Evolutionary conservation across 2,888 invertebrate species (phyloP).

Genomic region (Nemapogon koenigi): DNA sequence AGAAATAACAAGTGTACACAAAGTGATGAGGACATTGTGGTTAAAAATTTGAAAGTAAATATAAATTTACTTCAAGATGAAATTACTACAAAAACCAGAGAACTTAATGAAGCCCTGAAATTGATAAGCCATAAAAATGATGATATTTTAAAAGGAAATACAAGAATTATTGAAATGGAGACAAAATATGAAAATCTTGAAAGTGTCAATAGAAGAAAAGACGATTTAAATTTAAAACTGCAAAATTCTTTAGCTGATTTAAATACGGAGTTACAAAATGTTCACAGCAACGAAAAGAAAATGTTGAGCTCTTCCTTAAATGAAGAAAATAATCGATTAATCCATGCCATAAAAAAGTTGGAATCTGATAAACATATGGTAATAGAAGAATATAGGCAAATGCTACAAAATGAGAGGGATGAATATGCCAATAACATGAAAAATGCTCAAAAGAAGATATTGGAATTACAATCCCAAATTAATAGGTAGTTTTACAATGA

Average conservation of each 20-base stretch:
- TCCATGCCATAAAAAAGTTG: constrained; percentile 38
- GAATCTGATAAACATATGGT: constrained; percentile 47
- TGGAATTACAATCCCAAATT: constrained; percentile 35
- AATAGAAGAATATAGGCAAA: constrained; percentile 53
- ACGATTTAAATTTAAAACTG: constrained; percentile 26
- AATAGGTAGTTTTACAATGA: constrained; percentile 39
- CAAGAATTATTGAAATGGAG: constrained; percentile 37
- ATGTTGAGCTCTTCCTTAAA: constrained; percentile 29
- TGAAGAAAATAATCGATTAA: constrained; percentile 48
- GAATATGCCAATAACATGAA: constrained; percentile 41
- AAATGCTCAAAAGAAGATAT: constrained; percentile 34
- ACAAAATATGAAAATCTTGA: constrained; percentile 31
- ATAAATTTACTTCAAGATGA: constrained; percentile 25
- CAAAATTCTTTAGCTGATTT: constrained; percentile 26
- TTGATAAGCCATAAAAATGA: constrained; percentile 38
- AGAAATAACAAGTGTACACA: no score
- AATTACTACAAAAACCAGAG: constrained; percentile 28
- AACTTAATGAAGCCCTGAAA: constrained; percentile 34
- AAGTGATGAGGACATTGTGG: neutral
- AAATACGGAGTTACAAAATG: constrained; percentile 26
- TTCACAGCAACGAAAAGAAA: constrained; percentile 23
- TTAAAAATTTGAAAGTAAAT: constrained; percentile 21
- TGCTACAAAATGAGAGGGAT: constrained; percentile 56
- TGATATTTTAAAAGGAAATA: constrained; percentile 33
- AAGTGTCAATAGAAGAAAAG: constrained; percentile 32